A percentile compares a stretch with the other conserved stretches of the same genome.
phyloP scores from a whole-genome alignment of 2,113 vertebrate species.

The Pipa parva region DNA sequence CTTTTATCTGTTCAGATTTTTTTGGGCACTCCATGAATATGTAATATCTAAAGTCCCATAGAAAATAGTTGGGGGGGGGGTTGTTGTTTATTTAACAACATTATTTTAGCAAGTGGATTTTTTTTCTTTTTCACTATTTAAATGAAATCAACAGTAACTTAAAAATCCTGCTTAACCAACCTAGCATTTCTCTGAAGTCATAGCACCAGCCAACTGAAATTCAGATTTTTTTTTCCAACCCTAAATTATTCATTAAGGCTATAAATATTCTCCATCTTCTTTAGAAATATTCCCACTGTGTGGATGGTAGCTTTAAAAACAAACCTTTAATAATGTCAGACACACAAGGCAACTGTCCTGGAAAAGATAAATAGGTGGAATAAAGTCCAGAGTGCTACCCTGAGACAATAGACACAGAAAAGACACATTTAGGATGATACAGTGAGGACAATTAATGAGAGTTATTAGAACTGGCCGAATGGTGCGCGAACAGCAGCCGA shows the following conservation, averaged over 20 bases:
- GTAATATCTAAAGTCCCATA: too few relatives aligned
- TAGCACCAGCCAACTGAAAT: neutral
- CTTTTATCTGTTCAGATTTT: too few relatives aligned
- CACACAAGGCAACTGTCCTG: neutral
- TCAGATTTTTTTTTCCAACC: neutral
- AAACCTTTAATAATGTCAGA: neutral
- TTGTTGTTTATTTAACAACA: too few relatives aligned
- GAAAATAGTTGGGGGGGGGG: too few relatives aligned
- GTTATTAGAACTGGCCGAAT: neutral
- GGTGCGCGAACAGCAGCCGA: too few relatives aligned
- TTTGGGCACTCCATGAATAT: too few relatives aligned
- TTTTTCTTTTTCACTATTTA: too few relatives aligned
- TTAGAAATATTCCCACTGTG: neutral
- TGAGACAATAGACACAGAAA: too few relatives aligned
- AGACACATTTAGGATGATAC: neutral
- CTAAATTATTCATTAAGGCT: slow-evolving; percentile 16
- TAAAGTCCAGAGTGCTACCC: neutral
- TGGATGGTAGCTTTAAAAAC: neutral
- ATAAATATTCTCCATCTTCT: slow-evolving; percentile 19
- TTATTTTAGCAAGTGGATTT: too few relatives aligned
- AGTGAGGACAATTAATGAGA: neutral
- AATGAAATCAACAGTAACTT: too few relatives aligned
- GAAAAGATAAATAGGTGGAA: neutral
- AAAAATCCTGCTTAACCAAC: too few relatives aligned
- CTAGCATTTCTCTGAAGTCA: too few relatives aligned